A percentile compares a stretch with the other conserved stretches of the same genome.
Evolutionary conservation across 2,888 invertebrate species (phyloP).

Genomic region (Ernsta delagoae): DNA sequence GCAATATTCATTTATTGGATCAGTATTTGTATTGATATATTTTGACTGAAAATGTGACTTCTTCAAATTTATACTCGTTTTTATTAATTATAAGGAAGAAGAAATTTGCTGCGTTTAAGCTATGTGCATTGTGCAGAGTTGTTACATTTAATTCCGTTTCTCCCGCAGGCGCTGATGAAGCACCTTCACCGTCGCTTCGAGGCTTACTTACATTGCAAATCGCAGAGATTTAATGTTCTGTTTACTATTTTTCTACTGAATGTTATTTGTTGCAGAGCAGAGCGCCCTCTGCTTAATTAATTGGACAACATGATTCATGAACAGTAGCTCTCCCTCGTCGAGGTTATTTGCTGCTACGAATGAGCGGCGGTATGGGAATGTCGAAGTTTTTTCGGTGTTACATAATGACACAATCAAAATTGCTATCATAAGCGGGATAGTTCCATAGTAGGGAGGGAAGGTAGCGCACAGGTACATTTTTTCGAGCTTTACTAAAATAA

Average conservation of each 20-base stretch:
- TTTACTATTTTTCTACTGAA: slow-evolving; percentile 29
- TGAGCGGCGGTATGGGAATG: neutral
- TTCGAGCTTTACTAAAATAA: no score
- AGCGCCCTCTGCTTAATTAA: slow-evolving; percentile 20
- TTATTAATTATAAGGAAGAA: no score
- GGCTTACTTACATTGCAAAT: neutral
- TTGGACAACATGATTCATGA: slow-evolving; percentile 18
- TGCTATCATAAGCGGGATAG: neutral
- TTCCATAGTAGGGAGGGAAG: no score
- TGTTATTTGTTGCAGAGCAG: slow-evolving; percentile 15
- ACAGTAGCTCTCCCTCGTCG: neutral
- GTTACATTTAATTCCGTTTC: no score
- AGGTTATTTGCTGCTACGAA: neutral
- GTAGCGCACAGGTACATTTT: no score
- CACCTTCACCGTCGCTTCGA: neutral
- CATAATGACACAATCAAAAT: neutral
- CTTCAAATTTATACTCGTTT: no score
- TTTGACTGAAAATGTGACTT: no score
- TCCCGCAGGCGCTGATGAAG: no score
- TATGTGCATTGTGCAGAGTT: no score
- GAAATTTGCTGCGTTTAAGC: no score
- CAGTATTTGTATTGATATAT: no score
- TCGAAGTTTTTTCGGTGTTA: neutral
- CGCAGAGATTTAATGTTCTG: slow-evolving; percentile 30
- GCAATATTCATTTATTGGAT: no score